Conservation (phyloP, 2,113 vertebrate species). For the Laterallus jamaicensis region DNA sequence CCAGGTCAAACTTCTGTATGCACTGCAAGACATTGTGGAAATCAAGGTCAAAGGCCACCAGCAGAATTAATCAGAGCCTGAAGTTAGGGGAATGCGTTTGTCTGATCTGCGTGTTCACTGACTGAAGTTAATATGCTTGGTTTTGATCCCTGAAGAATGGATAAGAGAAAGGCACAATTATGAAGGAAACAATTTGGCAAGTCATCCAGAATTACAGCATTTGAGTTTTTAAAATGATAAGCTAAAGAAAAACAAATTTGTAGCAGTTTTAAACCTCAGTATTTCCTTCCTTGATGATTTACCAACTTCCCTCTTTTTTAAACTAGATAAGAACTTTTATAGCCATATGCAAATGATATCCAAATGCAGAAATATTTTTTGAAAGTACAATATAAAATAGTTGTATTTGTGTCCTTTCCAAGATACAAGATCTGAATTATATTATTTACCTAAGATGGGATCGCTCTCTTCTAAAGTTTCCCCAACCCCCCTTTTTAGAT, state of each 20-base stretch:
- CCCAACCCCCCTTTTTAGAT: neutral
- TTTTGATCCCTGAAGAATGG: constrained; percentile 55
- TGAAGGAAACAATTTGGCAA: constrained; percentile 63
- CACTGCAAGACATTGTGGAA: constrained; percentile 49
- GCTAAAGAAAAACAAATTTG: constrained; percentile 53
- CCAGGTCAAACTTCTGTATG: constrained; percentile 1
- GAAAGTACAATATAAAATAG: neutral
- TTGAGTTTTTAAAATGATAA: constrained; percentile 51
- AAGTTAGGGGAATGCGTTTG: constrained; percentile 31
- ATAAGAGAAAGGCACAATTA: constrained; percentile 50
- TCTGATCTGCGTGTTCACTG: constrained; percentile 13
- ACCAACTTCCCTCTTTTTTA: constrained; percentile 41
- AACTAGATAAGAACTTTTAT: neutral
- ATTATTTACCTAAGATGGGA: neutral
- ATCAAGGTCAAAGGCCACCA: constrained; percentile 56
- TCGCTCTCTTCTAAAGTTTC: neutral
- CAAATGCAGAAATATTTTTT: neutral
- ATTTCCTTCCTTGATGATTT: constrained; percentile 64
- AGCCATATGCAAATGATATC: neutral
- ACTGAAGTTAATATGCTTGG: constrained; percentile 35
- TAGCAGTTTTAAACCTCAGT: constrained; percentile 46
- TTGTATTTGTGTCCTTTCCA: neutral
- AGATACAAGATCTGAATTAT: neutral
- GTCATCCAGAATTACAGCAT: constrained; percentile 39
- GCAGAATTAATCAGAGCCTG: constrained; percentile 38